Conservation (phyloP, 2,797 vertebrate species). For the Lindbergichthys nudifrons region DNA sequence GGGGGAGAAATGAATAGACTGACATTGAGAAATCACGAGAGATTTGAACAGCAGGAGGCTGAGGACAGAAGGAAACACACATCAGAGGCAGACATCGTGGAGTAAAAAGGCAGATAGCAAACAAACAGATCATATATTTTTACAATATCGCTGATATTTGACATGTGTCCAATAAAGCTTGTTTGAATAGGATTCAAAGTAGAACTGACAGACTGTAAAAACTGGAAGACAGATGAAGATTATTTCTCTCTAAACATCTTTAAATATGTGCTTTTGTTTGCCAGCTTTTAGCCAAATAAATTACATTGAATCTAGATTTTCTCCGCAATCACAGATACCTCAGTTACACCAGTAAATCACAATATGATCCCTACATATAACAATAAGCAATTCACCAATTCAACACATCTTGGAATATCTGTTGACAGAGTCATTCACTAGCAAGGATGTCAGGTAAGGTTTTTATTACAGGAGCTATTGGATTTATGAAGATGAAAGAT, state of each 20-base stretch:
- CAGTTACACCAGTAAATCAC: too few relatives aligned
- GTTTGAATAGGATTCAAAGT: neutral
- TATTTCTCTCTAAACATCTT: neutral
- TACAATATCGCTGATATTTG: slow-evolving; percentile 10
- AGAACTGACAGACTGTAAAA: slow-evolving; percentile 10
- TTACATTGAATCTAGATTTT: neutral
- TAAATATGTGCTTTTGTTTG: slow-evolving; percentile 3
- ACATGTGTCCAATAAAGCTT: slow-evolving; percentile 9
- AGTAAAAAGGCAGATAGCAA: slow-evolving; percentile 4
- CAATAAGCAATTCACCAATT: neutral
- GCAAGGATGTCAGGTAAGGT: neutral
- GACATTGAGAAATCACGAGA: slow-evolving; percentile 10
- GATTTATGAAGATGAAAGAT: too few relatives aligned
- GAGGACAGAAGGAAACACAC: slow-evolving; percentile 7
- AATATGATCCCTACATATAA: neutral
- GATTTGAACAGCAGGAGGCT: slow-evolving; percentile 16
- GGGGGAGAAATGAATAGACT: slow-evolving; percentile 9
- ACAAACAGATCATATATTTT: neutral
- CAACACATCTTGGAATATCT: too few relatives aligned
- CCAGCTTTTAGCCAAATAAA: neutral
- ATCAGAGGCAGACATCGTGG: neutral
- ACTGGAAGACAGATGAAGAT: slow-evolving; percentile 6
- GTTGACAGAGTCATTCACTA: neutral
- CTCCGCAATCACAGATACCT: neutral
- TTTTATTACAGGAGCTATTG: too few relatives aligned